Base-by-base conservation (phyloP, 2,113 vertebrate species). In the Craseonycteris thonglongyai region DNA sequence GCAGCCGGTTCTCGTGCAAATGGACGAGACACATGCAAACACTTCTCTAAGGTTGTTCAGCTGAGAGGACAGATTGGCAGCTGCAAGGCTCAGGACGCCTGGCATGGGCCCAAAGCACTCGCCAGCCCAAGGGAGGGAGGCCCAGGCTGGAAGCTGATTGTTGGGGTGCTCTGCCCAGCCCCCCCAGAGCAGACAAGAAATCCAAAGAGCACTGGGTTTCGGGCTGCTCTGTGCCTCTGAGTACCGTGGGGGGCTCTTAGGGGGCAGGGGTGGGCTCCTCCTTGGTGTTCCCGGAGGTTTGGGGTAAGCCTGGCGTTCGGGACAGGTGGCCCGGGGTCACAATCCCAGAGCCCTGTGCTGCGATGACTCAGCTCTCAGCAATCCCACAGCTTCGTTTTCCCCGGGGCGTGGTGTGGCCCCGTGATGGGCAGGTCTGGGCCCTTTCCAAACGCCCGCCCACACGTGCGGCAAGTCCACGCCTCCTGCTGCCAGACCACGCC, bases 121-220 rank as follows among this genome's bases (percentile, higher is more conserved):
- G 2, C 7, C n/a, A 11, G 49, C 28, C 16, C 21, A 15, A 2
- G 0, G 10, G 35, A 9, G 65, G 30, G 35, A 4, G 21, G n/a
- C n/a, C n/a, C n/a, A 28, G 47, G 38, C n/a, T 26, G 30, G 38
- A 26, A 69, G 19, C 14, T 28, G 47, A 13, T 2, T 2, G 14
- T 26, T 5, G 26, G 58, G 26, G 21, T 26, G 58, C 21, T 61
- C 49, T 35, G 47, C 30, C 9, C 15, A 12, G 12, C 10, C n/a
- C 42, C 19, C 14, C n/a, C n/a, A n/a, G n/a, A n/a, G n/a, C n/a
- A n/a, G n/a, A n/a, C n/a, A n/a, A n/a, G n/a, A n/a, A n/a, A n/a
- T n/a, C n/a, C 35, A 26, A 24, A 10, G 16, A n/a, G 21, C 14
- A 7, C 30, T 2, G 22, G 22, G 58, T 6, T 58, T 3, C 35